Percentiles rank a stretch among this genome's conserved stretches.
phyloP scores from a whole-genome alignment of 2,888 invertebrate species.

The Microdon myrmicae region DNA sequence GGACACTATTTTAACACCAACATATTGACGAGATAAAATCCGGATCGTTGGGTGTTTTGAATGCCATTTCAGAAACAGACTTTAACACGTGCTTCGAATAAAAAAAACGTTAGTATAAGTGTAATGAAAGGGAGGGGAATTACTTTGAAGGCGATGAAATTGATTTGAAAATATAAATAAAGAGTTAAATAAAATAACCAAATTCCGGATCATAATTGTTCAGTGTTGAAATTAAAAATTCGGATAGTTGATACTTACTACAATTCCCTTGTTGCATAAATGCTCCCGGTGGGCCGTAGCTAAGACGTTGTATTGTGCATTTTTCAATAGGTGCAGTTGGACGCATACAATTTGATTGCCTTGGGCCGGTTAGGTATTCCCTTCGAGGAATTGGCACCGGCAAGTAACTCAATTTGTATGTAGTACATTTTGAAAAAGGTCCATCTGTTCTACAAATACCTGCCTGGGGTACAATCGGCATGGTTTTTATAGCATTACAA shows the following conservation, averaged over 20 bases:
- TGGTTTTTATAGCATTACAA: conserved; percentile 56
- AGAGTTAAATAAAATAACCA: too few relatives aligned
- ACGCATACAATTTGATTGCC: conserved; percentile 57
- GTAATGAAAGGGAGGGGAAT: too few relatives aligned
- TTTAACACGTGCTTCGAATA: too few relatives aligned
- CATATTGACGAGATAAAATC: too few relatives aligned
- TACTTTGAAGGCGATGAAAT: too few relatives aligned
- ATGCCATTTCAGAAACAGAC: too few relatives aligned
- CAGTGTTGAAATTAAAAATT: too few relatives aligned
- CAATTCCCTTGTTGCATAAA: conserved; percentile 53
- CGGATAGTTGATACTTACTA: conserved; percentile 29
- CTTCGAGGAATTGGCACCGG: conserved; percentile 66
- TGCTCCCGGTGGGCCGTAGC: conserved; percentile 71
- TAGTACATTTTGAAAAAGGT: conserved; percentile 66
- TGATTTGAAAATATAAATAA: too few relatives aligned
- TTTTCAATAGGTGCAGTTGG: conserved; percentile 63
- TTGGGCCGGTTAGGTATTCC: conserved; percentile 62
- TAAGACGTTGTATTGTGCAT: conserved; percentile 73
- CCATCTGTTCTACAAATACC: conserved; percentile 58
- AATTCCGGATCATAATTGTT: too few relatives aligned
- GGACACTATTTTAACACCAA: too few relatives aligned
- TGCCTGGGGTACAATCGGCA: conserved; percentile 58
- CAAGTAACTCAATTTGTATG: conserved; percentile 71
- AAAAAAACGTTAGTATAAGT: too few relatives aligned
- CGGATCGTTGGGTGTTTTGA: too few relatives aligned